A percentile compares a stretch with the other conserved stretches of the same genome.
phyloP scores from a whole-genome alignment of 2,888 invertebrate species.

The Byasa hedistus region DNA sequence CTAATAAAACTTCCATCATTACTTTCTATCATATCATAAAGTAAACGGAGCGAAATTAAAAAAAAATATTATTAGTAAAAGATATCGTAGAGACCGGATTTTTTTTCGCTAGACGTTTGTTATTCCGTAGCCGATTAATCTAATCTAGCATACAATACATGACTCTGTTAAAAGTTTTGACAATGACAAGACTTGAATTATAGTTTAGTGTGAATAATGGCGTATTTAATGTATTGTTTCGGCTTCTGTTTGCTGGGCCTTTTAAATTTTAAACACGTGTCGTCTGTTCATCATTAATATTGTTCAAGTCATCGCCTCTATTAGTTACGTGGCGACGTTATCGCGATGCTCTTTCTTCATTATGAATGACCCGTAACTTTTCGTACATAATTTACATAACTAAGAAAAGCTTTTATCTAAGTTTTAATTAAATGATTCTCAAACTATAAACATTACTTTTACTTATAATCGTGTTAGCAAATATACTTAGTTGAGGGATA shows the following conservation, averaged over 20 bases:
- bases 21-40: no score
- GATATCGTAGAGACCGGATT: background rate
- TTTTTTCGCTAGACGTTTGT: background rate
- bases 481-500: no score
- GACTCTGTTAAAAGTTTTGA: conserved; percentile 4
- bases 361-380: conserved; percentile 4
- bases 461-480: no score
- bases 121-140: background rate
- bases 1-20: no score
- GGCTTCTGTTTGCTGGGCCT: conserved; percentile 12
- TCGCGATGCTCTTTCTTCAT: conserved; percentile 51
- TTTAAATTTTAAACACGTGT: conserved; percentile 9
- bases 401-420: no score
- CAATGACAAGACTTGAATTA: conserved; percentile 13
- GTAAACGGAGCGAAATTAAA: background rate
- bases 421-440: no score
- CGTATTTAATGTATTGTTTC: conserved; percentile 18
- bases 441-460: no score
- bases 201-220: conserved; percentile 12
- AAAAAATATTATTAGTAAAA: background rate
- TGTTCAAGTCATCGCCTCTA: conserved; percentile 44
- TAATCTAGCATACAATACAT: background rate
- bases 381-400: background rate
- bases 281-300: conserved; percentile 44
- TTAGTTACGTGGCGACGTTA: conserved; percentile 43